Evolutionary conservation across 2,797 vertebrate species (phyloP), one percentile per base, ranked within the genome.

Genomic region (Sparus aurata): DNA sequence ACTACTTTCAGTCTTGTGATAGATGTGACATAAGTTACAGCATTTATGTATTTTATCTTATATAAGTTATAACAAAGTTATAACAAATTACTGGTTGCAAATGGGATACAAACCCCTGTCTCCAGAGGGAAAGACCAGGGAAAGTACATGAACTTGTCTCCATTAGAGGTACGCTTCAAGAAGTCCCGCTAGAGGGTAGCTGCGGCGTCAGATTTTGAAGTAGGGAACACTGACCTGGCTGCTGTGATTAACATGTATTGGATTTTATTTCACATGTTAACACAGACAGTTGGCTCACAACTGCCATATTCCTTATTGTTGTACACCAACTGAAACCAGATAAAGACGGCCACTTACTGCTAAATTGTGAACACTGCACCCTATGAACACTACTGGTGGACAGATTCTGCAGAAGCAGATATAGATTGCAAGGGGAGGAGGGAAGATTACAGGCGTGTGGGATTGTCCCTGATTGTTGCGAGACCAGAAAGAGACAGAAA

Each of bases 401-500:
- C 68, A 34, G 30, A 47, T 63, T 69, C 23, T 61, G 4, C 17
- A 43, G 22, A 13, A 13, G 50, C 9, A 46, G 52, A 43, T 47
- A 64, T 69, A 57, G 47, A 55, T 59, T 73, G 30, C 25, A 62
- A 58, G 7, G 9, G 18, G 11, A 47, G 63, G 30, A 3, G 46
- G 54, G 46, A 57, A 66, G 50, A 60, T 57, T 68, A 70, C 49
- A 72, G 55, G 9, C 25, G 12, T 47, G 59, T 77, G 64, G 41
- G 64, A 79, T 52, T 74, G 59, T 73, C 67, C 58, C 27, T 81
- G 62, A 78, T 76, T 85, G 76, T 80, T 77, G 59, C 53, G 23
- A 57, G 83, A 90, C 87, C 91, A 85, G 83, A 90, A 92, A 91
- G 23, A 57, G 83, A 90, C 87, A 91, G 86, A 84, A 91, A 92